Evolutionary conservation across 2,113 vertebrate species (phyloP).

Genomic region (Callorhinus ursinus): DNA sequence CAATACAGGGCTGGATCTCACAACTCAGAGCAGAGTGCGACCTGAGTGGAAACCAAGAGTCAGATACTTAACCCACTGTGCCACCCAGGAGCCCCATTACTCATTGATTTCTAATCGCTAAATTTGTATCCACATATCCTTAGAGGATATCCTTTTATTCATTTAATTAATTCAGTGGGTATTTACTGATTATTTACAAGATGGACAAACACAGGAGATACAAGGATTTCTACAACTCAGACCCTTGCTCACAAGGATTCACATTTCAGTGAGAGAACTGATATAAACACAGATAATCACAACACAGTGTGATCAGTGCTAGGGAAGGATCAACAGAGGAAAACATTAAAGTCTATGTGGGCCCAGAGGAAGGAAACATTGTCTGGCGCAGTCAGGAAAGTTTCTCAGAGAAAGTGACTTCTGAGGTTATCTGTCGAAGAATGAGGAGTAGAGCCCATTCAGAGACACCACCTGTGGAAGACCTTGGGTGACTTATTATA

Average conservation of each 20-base stretch:
- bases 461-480: background rate
- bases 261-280: background rate
- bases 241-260: background rate
- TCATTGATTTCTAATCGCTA: background rate
- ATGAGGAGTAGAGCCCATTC: background rate
- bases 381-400: background rate
- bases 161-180: background rate
- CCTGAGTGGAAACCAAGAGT: background rate
- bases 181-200: conserved; percentile 6
- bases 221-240: background rate
- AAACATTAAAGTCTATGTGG: no score
- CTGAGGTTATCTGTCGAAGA: background rate
- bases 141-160: background rate
- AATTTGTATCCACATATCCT: background rate
- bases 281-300: background rate
- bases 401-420: background rate
- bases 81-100: background rate
- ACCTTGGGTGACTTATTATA: background rate
- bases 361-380: background rate
- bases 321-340: background rate
- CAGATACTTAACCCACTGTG: background rate
- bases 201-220: background rate
- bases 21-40: background rate
- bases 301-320: background rate
- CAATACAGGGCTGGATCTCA: background rate